Percentiles rank a stretch among this genome's conserved stretches.
These are phyloP conservation scores for Mus caroli DNA, from an alignment of 2,797 vertebrate genomes.

Conservation along the genomic window DNA sequence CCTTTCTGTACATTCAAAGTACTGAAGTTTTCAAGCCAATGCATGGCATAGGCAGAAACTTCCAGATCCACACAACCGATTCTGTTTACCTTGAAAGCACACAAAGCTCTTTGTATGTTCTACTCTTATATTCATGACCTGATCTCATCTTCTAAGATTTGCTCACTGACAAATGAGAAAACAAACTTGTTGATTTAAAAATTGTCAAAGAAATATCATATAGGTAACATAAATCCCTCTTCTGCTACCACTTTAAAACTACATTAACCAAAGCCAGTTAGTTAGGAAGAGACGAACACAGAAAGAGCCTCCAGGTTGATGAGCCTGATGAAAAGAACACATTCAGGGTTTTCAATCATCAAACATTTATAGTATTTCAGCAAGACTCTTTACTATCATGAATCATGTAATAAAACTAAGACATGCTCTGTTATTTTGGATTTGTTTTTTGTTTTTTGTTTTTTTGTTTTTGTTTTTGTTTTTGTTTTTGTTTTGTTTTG, in stretches of 20 bases:
- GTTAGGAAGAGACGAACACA: neutral
- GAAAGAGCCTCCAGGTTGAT: neutral
- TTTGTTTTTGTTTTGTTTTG: too few species aligned
- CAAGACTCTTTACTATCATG: constrained; percentile 37
- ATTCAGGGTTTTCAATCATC: constrained; percentile 26
- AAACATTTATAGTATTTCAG: constrained; percentile 25
- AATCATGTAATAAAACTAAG: constrained; percentile 12
- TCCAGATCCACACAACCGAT: neutral
- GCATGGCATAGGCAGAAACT: neutral
- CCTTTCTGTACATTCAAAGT: neutral
- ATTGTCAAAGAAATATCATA: neutral
- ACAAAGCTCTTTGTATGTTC: neutral
- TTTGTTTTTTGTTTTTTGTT: neutral
- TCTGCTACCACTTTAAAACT: neutral
- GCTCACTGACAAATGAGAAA: neutral
- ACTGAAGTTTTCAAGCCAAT: neutral
- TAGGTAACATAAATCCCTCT: neutral
- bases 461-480: too few species aligned
- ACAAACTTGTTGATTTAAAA: neutral
- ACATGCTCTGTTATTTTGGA: constrained; percentile 7
- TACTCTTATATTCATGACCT: neutral
- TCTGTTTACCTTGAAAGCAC: neutral
- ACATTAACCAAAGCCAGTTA: neutral
- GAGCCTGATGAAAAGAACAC: constrained; percentile 10
- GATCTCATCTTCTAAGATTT: neutral